Evolutionary conservation across 1,140 invertebrate genomes (phyloP), one percentile per base, ranked within the genome.

Genomic region (Berghia stephanieae): DNA sequence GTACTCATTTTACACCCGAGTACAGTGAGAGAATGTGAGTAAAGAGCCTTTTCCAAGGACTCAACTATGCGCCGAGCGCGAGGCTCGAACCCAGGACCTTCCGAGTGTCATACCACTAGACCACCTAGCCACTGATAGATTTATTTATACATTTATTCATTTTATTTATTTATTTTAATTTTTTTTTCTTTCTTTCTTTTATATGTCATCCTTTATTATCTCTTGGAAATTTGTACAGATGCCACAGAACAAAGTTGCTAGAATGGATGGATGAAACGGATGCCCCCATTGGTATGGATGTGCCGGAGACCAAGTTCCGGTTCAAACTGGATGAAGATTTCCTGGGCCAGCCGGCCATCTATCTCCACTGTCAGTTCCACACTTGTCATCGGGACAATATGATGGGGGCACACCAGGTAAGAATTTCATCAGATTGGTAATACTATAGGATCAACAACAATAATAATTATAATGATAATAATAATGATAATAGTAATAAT

Each of bases 361-460:
- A 74, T 52, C 57, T 81, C 16, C 80, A 81, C 75, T 81, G 80
- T 43, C 68, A 79, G 63, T 21, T 81, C 34, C 42, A 76, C 18
- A 57, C 73, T 0, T 79, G 78, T 42, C 63, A 52, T 18, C 24
- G 38, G 34, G 38, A 34, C 10, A 44, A n/a, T 21, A 36, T 31
- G 16, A 36, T 8, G 3, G 21, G 18, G 10, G 31, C 38, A 42
- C 4, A 60, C 1, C 21, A 60, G 72, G 72, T 74, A 57, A n/a
- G 63, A 13, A 49, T 13, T 13, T 13, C 46, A 13, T 13, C 46
- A 49, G 46, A 13, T 49, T n/a, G 13, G 13, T 49, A 49, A 13
- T 49, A n/a, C 10, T 13, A 49, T 13, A 49, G 13, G 46, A 13
- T 49, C 10, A 13, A 13, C 46, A 13, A n/a, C 10, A 13, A 49